Percentiles rank a stretch among this genome's conserved stretches.
phyloP scores from a whole-genome alignment of 2,888 invertebrate genomes.

The Hydraecia micacea region DNA sequence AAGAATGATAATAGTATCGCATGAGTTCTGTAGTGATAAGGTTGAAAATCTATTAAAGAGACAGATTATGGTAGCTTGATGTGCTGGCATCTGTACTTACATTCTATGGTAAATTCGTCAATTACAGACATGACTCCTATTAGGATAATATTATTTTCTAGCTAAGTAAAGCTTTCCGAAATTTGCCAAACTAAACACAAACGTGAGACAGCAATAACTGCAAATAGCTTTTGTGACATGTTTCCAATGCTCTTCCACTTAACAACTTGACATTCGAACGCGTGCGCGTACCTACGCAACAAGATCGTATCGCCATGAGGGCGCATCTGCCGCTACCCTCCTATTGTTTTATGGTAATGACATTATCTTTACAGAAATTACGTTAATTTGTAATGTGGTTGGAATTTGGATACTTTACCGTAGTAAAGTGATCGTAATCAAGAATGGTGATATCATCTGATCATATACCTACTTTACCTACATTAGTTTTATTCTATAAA shows the following conservation, averaged over 20 bases:
- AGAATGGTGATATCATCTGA: neutral
- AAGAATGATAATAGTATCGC: too few species aligned
- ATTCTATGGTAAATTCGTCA: neutral
- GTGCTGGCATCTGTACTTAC: too few species aligned
- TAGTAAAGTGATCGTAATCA: too few species aligned
- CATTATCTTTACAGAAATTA: slow-evolving; percentile 61
- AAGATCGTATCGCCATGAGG: slow-evolving; percentile 66
- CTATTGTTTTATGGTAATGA: slow-evolving; percentile 59
- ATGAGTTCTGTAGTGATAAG: too few species aligned
- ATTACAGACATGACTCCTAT: too few species aligned
- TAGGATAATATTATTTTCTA: neutral
- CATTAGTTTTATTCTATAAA: neutral
- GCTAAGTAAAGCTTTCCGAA: neutral
- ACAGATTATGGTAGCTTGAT: too few species aligned
- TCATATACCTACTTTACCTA: too few species aligned
- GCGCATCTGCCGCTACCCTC: slow-evolving; percentile 78
- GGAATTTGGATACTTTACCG: slow-evolving; percentile 26
- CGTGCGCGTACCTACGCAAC: slow-evolving; percentile 75
- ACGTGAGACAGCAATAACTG: neutral
- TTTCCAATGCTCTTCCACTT: slow-evolving; percentile 63
- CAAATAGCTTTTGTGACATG: neutral
- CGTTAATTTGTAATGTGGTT: slow-evolving; percentile 41
- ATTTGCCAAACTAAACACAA: neutral
- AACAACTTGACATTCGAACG: slow-evolving; percentile 67
- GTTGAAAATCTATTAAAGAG: too few species aligned